These are phyloP conservation scores for Bombus confusus DNA, from an alignment of 1,140 invertebrate genomes.

Conservation along the genomic window DNA sequence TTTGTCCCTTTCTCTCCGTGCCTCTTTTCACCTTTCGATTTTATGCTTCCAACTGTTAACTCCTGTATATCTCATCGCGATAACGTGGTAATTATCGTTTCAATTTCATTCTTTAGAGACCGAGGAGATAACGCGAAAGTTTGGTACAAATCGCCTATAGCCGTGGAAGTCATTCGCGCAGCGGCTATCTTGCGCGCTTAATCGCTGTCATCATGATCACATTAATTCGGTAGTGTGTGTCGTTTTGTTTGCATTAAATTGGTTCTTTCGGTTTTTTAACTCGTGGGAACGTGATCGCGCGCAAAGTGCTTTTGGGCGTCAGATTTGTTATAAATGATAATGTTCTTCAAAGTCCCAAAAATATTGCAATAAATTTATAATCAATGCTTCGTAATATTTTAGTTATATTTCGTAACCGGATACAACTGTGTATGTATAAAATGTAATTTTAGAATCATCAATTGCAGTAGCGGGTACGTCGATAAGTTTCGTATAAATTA, in stretches of 20 bases:
- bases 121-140: neutral
- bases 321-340: neutral
- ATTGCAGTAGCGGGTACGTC: neutral
- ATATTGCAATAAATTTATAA: neutral
- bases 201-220: neutral
- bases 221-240: neutral
- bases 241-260: neutral
- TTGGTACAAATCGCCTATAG: neutral
- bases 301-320: neutral
- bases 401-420: neutral
- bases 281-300: neutral
- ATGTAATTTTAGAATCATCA: neutral
- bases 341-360: neutral
- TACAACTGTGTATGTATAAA: too few species aligned
- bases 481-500: conserved; percentile 1
- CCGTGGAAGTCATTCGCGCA: too few species aligned
- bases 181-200: too few species aligned
- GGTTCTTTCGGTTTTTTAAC: neutral
- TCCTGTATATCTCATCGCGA: neutral
- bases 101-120: neutral
- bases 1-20: neutral
- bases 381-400: neutral
- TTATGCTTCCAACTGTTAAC: neutral
- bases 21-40: neutral
- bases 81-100: neutral